phyloP scores from a whole-genome alignment of 2,797 vertebrate genomes.

The Sebastes matsubarae region DNA sequence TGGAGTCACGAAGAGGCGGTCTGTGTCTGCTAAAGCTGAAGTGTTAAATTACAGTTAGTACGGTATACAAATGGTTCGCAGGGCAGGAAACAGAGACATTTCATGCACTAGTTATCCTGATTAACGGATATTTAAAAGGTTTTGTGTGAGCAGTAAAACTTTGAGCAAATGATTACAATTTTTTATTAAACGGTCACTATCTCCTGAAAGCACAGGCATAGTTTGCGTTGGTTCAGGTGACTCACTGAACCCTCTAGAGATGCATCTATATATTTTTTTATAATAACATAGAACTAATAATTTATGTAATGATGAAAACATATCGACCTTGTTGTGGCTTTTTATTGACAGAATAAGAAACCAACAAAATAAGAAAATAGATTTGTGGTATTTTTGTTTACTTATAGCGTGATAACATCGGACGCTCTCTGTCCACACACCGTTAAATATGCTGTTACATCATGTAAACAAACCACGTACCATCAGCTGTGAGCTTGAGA shows the following conservation, averaged over 20 bases:
- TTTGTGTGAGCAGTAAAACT: not conserved
- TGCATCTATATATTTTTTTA: accelerated
- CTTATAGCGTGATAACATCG: accelerated
- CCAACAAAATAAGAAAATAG: no score
- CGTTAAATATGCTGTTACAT: no score
- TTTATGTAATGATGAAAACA: no score
- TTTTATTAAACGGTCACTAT: not conserved
- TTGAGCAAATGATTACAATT: not conserved
- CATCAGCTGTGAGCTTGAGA: accelerated
- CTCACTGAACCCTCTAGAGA: accelerated
- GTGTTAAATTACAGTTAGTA: constrained; percentile 34
- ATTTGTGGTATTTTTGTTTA: accelerated
- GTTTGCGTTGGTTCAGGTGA: accelerated
- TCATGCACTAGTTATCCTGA: not conserved
- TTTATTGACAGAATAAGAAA: no score
- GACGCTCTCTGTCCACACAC: no score
- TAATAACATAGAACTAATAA: no score
- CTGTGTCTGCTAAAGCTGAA: constrained; percentile 24
- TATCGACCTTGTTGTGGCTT: no score
- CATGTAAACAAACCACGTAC: no score
- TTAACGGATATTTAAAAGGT: not conserved
- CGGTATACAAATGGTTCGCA: not conserved
- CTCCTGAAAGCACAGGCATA: accelerated
- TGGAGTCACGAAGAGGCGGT: constrained; percentile 27
- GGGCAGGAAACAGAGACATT: not conserved